Base-by-base conservation (phyloP, 2,888 invertebrate species). In the Graphium colonna region DNA sequence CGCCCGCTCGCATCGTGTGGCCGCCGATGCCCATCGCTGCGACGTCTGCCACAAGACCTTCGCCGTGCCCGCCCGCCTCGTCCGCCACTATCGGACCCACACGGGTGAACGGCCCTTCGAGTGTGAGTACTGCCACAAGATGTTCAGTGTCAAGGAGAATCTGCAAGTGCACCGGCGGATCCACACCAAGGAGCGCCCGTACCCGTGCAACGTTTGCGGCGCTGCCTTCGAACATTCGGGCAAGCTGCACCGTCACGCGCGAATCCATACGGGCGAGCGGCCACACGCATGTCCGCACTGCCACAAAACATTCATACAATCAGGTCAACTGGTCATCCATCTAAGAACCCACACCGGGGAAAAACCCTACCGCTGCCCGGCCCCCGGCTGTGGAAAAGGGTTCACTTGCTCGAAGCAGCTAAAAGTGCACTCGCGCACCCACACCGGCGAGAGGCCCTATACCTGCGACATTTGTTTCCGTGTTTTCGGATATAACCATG, bases 371-470 rank as follows among this genome's bases (percentile, higher is more conserved):
- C 93, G 77, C 80, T 95, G 80, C 92, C 96, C 92, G 75, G 94
- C 84, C 82, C 96, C 91, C 87, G 96, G 92, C 52, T 97, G 97
- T 75, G 95, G 94, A 45, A 97, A 97, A 75, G 96, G 96, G 3
- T 97, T 97, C 82, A 97, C 97, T 2, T 97, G 97, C 78, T 96
- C 96, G 59, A 97, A 97, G 74, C 97, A 97, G 77, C 90, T 97
- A 12, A 97, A 97, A 79, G 97, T 97, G 28, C 97, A 97, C 78
- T 96, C 96, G 21, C 92, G 97, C 36, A 97, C 97, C 0, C 97
- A 97, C 73, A 97, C 97, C 0, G 97, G 97, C 1, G 97, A 97
- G 71, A 95, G 97, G 62, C 97, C 97, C 0, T 97, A 97, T 72
- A 95, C 95, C 46, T 97, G 97, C 79, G 96, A 97, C 75, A 96